Evolutionary conservation across 2,113 vertebrate species (phyloP), one percentile per base, ranked within the genome.

Genomic region (Strix uralensis): DNA sequence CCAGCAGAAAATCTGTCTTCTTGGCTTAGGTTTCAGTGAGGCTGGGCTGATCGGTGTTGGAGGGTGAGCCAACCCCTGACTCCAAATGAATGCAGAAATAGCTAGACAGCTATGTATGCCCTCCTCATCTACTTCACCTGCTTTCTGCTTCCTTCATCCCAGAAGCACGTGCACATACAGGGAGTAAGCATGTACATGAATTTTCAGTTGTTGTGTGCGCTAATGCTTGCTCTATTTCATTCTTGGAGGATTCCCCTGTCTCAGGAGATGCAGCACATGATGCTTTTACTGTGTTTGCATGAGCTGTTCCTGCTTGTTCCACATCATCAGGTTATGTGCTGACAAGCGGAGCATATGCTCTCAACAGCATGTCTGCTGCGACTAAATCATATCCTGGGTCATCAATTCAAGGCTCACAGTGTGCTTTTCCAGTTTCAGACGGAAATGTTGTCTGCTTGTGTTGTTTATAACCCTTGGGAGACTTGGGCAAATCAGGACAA

Each of bases 321-420:
- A 85, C 88, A 86, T 70, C 74, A 81, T 61, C 58, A 80, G 54
- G n/a, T 84, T 89, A 78, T 67, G 85, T 59, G 86, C 83, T 94
- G 83, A 87, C 92, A 97, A 94, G 78, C 46, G 59, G 73, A 95
- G 88, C 86, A 91, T 92, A 88, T 83, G 73, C 80, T 93, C 65
- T 85, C 75, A 77, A 74, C 92, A 95, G 73, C 66, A 38, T 85
- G 72, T 87, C 92, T 95, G 80, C 77, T 86, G 75, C 65, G 84
- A 74, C 88, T 74, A 77, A 89, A 92, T 94, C 81, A 77, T 82
- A 65, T 44, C 79, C 82, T 69, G 57, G 92, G 91, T 92, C 89
- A 96, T 85, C 75, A 75, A 18, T 67, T 87, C 88, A 84, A 79
- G 65, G 55, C 81, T 94, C 3, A 16, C 27, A 42, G 69, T 16